These are phyloP conservation scores for Phalloptychus januarius DNA, from an alignment of 2,797 vertebrate genomes.

Conservation along the genomic window DNA sequence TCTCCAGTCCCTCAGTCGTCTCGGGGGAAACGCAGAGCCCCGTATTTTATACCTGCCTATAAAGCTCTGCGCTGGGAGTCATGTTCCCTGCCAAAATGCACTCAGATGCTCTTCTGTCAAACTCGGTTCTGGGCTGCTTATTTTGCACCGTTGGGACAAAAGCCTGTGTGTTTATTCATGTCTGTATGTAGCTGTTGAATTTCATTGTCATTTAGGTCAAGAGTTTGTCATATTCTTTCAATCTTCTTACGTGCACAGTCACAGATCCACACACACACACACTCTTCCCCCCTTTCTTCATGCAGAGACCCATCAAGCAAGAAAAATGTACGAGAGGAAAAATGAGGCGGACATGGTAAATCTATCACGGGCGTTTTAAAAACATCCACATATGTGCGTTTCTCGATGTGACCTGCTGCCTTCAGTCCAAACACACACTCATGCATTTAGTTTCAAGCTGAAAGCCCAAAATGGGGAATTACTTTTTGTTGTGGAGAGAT, in stretches of 20 bases:
- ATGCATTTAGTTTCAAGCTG: constrained; percentile 6
- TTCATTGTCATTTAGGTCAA: constrained; percentile 45
- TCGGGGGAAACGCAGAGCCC: constrained; percentile 15
- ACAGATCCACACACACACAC: not conserved
- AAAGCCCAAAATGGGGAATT: constrained; percentile 30
- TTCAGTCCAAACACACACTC: constrained; percentile 5
- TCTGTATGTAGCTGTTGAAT: not conserved
- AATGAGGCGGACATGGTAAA: constrained; percentile 42
- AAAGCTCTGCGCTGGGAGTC: constrained; percentile 52
- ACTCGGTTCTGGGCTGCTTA: constrained; percentile 25
- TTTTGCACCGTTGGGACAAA: constrained; percentile 29
- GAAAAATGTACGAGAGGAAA: constrained; percentile 10
- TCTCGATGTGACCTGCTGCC: constrained; percentile 19
- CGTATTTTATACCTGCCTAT: constrained; percentile 50
- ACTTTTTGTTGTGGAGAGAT: constrained; percentile 31
- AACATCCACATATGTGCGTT: constrained; percentile 1
- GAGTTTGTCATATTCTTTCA: constrained; percentile 44
- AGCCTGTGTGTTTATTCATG: constrained; percentile 15
- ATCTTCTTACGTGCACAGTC: constrained; percentile 25
- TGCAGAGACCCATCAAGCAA: not conserved
- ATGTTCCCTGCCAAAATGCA: constrained; percentile 40
- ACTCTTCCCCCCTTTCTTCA: not conserved
- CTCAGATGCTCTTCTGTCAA: constrained; percentile 44
- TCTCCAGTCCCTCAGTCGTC: constrained; percentile 9
- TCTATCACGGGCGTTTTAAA: constrained; percentile 47